Conservation (phyloP, 2,888 invertebrate species). For the Drosophila sordidula region DNA sequence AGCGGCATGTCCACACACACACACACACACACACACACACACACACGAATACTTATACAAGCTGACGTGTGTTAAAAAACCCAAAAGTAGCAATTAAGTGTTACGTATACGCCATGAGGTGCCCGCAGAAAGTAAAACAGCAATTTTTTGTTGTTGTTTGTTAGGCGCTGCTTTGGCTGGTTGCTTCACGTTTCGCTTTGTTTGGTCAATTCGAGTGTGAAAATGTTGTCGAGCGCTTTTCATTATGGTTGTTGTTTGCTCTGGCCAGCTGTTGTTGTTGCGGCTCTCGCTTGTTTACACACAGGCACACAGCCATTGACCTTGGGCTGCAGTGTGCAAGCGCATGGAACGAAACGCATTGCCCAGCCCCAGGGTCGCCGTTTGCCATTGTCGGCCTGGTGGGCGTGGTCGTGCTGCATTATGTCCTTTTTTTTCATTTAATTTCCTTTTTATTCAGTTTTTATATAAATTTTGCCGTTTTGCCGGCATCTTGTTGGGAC, state of each 20-base stretch:
- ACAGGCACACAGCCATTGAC: slow-evolving; percentile 62
- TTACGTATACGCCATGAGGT: slow-evolving; percentile 61
- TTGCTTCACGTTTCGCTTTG: slow-evolving; percentile 53
- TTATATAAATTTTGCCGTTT: slow-evolving; percentile 4
- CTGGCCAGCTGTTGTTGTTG: slow-evolving; percentile 21
- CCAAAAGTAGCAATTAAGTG: slow-evolving; percentile 62
- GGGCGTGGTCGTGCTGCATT: slow-evolving; percentile 34
- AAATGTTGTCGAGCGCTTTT: slow-evolving; percentile 71
- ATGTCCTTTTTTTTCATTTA: slow-evolving; percentile 30
- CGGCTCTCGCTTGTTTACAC: slow-evolving; percentile 52
- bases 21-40: slow-evolving; percentile 2
- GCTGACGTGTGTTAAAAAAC: slow-evolving; percentile 5
- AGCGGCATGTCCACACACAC: slow-evolving; percentile 30
- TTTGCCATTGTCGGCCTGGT: not conserved
- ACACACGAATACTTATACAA: too few relatives aligned
- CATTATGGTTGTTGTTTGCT: slow-evolving; percentile 31
- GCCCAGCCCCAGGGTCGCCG: slow-evolving; percentile 44
- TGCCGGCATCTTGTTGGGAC: slow-evolving; percentile 36
- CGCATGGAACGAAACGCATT: slow-evolving; percentile 63
- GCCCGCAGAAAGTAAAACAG: slow-evolving; percentile 13
- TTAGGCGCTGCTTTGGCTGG: slow-evolving; percentile 14
- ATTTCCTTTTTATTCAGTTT: slow-evolving; percentile 6
- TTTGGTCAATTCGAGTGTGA: slow-evolving; percentile 81
- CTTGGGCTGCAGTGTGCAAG: slow-evolving; percentile 72
- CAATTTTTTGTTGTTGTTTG: not conserved